Evolutionary conservation across 1,140 invertebrate genomes (phyloP), one percentile per base, ranked within the genome.

Genomic region (Chrysomallon squamiferum): DNA sequence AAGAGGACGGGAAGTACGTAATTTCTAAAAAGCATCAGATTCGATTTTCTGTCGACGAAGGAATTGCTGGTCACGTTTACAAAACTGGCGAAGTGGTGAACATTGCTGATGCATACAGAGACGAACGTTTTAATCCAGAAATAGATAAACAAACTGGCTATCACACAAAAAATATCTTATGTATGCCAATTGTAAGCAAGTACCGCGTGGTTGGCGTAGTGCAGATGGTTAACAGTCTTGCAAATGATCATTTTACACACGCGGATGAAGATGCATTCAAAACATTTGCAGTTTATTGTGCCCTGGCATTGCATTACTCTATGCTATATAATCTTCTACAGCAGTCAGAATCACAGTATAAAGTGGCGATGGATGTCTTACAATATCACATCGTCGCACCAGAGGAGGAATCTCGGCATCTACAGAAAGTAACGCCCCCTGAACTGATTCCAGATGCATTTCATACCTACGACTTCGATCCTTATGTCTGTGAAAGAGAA

Each of bases 141-240:
- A 88, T 93, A 0, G 93, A 94, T 81, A 89, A 91, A 75, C 78
- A 89, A 20, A 93, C 92, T 9, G 92, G 92, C 9, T 94, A 93
- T 78, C 88, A 87, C 67, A 94, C 92, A 5, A 87, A 88, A 18
- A 78, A 73, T 52, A 78, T 80, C 35, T 63, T 80, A 15, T 79
- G 77, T 61, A 77, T 80, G 75, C 79, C 79, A 2, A 80, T 80
- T 43, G 57, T 68, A 27, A 68, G 67, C 18, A 74, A 74, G 41
- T 60, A 68, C 18, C 57, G 62, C 20, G 69, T 79, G 11, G 54
- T 78, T 22, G 79, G 79, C n/a, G 79, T 80, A 5, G 76, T 77
- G 11, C 67, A 80, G 58, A 65, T 80, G 60, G 64, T 77, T 9
- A 80, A 80, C 66, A 74, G 69, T 65, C 35, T 54, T 9, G 49